Evolutionary conservation across 2,888 invertebrate species (phyloP).

Genomic region (Sepioteuthis lessoniana): DNA sequence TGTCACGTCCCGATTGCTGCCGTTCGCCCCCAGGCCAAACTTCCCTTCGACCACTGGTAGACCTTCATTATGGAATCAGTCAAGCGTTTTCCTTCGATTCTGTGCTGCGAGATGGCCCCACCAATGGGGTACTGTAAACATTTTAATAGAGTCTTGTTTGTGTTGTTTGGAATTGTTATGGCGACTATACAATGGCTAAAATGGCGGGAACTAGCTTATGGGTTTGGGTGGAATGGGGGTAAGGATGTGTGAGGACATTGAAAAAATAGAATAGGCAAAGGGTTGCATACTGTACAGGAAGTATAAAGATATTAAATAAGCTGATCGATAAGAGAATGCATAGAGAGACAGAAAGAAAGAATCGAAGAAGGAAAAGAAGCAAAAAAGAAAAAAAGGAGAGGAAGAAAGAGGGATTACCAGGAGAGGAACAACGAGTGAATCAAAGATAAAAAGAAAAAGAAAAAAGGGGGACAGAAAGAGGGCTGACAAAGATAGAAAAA

Average conservation of each 20-base stretch:
- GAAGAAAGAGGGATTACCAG: not conserved
- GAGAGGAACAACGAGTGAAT: too few relatives aligned
- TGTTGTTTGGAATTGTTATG: not conserved
- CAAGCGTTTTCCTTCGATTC: not conserved
- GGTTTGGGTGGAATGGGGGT: not conserved
- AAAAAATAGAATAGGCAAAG: constrained; percentile 47
- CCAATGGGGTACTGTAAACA: constrained; percentile 33
- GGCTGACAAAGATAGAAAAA: too few relatives aligned
- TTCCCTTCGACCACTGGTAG: not conserved
- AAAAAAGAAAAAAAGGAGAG: constrained; percentile 44
- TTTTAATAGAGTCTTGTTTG: not conserved
- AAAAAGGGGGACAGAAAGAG: too few relatives aligned
- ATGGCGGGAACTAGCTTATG: not conserved
- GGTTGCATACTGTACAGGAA: not conserved
- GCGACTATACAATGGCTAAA: not conserved
- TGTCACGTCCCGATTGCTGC: not conserved
- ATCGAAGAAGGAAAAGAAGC: constrained; percentile 25
- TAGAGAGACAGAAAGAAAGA: constrained; percentile 25
- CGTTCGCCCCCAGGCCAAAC: not conserved
- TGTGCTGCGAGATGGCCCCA: not conserved
- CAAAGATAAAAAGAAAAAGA: too few relatives aligned
- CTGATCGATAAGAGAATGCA: not conserved
- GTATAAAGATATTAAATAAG: not conserved
- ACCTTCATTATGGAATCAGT: not conserved
- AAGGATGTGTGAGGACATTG: not conserved